Conservation (phyloP, 1,140 invertebrate species). For the Drosophila nebulosa region DNA sequence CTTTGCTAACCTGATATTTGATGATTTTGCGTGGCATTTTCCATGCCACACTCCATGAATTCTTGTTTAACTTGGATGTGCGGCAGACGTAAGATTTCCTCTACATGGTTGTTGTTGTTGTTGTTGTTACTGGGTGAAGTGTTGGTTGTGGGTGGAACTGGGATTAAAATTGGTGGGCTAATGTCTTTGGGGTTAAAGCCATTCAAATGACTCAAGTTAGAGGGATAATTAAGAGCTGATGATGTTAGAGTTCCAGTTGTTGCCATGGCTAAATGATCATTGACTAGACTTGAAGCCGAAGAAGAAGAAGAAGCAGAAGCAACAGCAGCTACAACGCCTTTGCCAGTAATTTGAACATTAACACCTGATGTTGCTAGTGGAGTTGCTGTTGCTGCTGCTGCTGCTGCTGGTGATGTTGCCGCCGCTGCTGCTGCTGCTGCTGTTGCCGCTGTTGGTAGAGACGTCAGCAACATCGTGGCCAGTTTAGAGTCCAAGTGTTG, state of each 20-base stretch:
- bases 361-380: conserved; percentile 55
- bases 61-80: conserved; percentile 76
- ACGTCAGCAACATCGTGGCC: conserved; percentile 53
- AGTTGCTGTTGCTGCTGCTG: conserved; percentile 37
- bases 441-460: conserved; percentile 15
- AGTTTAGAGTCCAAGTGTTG: conserved; percentile 51
- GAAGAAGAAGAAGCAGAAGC: neutral
- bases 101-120: conserved; percentile 19
- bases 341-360: conserved; percentile 76
- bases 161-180: conserved; percentile 50
- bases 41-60: conserved; percentile 55
- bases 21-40: conserved; percentile 13
- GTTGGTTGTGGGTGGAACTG: conserved; percentile 42
- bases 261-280: conserved; percentile 54
- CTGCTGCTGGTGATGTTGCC: conserved; percentile 1
- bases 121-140: conserved; percentile 15
- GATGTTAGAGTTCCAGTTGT: conserved; percentile 33
- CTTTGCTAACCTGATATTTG: conserved; percentile 21
- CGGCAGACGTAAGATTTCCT: conserved; percentile 47
- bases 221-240: conserved; percentile 68
- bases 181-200: conserved; percentile 67
- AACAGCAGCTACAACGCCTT: conserved; percentile 56
- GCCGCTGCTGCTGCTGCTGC: conserved; percentile 18
- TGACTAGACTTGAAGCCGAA: conserved; percentile 39
- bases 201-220: conserved; percentile 75